Base-by-base conservation (phyloP, 2,113 vertebrate genomes). In the Solenodon paradoxus region DNA sequence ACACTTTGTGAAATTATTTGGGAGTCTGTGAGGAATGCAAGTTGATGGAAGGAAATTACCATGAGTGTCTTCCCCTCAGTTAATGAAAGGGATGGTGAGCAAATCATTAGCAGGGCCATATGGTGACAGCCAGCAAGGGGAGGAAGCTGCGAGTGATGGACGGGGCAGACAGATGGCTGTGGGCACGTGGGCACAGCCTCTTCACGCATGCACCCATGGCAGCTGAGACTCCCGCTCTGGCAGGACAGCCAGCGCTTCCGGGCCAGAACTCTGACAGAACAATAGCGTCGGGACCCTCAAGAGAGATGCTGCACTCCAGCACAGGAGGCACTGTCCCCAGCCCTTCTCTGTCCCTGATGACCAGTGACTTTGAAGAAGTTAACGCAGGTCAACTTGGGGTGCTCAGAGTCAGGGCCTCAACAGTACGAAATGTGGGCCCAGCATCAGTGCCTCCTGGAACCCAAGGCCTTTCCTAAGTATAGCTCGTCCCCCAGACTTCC, bases 71-170 rank as follows among this genome's bases (percentile, higher is more conserved):
- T 95, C 57, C 78, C 47, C 82, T 97, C 90, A 74, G 91, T 68
- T 96, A 97, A 95, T 93, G 96, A 96, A 96, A 88, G 88, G 32
- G 59, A 28, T 64, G 88, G 86, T 91, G 57, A 86, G 89, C 80
- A 97, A 95, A 97, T 97, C 97, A 97, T 96, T 97, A 96, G 92
- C 82, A 59, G 72, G 84, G 72, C 94, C 96, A 95, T 95, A 96
- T 95, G 95, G 92, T 95, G 95, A 95, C 91, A 96, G 88, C 71
- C 59, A 69, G 80, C 38, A 40, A 77, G 77, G n/a, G n/a, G n/a
- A n/a, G n/a, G n/a, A n/a, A n/a, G n/a, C n/a, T n/a, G n/a, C n/a
- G n/a, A n/a, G n/a, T n/a, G 69, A 55, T 63, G 35, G 35, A 16
- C 40, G 42, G 51, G 89, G 90, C 69, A 83, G 87, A 80, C 63